Conservation (phyloP, 2,113 vertebrate genomes). For the Urocitellus parryii region DNA sequence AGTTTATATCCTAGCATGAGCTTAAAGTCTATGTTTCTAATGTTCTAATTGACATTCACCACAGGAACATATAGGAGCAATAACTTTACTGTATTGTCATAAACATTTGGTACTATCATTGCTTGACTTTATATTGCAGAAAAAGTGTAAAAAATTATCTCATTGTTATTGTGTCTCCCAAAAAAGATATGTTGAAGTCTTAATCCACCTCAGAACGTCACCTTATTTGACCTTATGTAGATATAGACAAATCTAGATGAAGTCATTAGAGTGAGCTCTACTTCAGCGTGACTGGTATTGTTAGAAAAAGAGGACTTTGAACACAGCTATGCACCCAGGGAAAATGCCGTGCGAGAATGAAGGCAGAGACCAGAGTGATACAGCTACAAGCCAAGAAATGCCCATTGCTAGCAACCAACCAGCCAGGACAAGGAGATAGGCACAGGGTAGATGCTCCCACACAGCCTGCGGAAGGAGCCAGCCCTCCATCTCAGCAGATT, state of each 20-base stretch:
- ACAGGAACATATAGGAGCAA: not conserved
- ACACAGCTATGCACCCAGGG: not conserved
- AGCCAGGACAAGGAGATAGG: not conserved
- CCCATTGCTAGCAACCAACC: not conserved
- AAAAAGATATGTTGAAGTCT: not conserved
- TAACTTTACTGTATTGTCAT: not conserved
- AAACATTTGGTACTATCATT: not conserved
- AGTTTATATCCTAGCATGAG: constrained; percentile 13
- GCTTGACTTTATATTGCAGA: constrained; percentile 30
- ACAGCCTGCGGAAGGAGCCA: not conserved
- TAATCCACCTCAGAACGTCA: not conserved
- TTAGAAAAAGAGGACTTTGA: not conserved
- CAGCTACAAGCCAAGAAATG: not conserved
- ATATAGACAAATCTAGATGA: not conserved
- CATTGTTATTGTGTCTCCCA: not conserved
- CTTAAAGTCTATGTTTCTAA: not conserved
- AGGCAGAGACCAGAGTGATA: not conserved
- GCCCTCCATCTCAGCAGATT: not conserved
- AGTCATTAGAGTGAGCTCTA: not conserved
- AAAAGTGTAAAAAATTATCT: not conserved
- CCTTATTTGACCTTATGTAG: not conserved
- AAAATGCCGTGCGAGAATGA: not conserved
- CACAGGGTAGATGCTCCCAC: not conserved
- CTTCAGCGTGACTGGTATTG: not conserved
- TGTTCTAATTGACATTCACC: constrained; percentile 4